Conservation (phyloP, 2,797 vertebrate species). For the Channa striata region DNA sequence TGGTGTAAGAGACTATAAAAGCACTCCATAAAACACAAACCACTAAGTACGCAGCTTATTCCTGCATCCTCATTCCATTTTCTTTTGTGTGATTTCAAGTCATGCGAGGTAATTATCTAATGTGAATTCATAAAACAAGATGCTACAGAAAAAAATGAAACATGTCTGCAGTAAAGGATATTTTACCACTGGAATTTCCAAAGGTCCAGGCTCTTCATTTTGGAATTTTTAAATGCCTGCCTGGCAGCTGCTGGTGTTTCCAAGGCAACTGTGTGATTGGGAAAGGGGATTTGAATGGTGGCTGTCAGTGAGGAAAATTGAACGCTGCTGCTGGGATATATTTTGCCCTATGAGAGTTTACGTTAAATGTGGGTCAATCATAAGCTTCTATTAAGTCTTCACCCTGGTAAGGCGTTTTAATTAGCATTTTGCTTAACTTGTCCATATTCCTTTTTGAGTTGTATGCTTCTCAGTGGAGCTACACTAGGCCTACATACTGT, state of each 20-base stretch:
- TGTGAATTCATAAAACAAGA: conserved; percentile 39
- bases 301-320: conserved; percentile 72
- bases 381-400: conserved; percentile 79
- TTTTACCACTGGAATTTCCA: conserved; percentile 72
- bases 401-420: conserved; percentile 71
- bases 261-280: conserved; percentile 80
- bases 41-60: conserved; percentile 53
- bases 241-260: conserved; percentile 78
- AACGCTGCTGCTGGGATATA: conserved; percentile 67
- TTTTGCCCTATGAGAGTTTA: conserved; percentile 73
- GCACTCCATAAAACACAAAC: conserved; percentile 55
- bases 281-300: conserved; percentile 75
- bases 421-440: conserved; percentile 73
- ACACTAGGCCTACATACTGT: conserved; percentile 52
- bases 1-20: conserved; percentile 38
- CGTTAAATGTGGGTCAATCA: conserved; percentile 81
- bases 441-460: conserved; percentile 63
- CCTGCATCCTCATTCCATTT: conserved; percentile 49
- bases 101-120: conserved; percentile 54
- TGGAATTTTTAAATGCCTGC: conserved; percentile 71
- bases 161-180: conserved; percentile 37
- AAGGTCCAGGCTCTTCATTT: conserved; percentile 64
- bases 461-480: conserved; percentile 39
- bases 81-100: conserved; percentile 55
- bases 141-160: conserved; percentile 38